Percentiles rank a stretch among this genome's conserved stretches.
These are phyloP conservation scores for Mamestra configurata DNA, from an alignment of 1,140 invertebrate genomes.

Conservation along the genomic window DNA sequence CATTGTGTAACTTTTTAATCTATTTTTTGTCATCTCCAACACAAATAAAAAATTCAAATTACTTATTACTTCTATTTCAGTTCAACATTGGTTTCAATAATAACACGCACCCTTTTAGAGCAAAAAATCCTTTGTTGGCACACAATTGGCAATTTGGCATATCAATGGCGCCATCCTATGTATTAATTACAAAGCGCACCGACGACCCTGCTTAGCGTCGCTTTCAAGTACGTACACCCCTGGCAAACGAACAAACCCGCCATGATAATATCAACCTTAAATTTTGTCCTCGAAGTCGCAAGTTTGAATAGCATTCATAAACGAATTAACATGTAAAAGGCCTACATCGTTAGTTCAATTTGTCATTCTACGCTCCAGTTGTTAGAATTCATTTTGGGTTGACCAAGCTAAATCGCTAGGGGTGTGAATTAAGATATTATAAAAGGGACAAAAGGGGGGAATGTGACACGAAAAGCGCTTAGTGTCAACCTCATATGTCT, in stretches of 20 bases:
- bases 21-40: not conserved
- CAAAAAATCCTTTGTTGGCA: conserved; percentile 69
- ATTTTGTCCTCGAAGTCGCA: conserved; percentile 47
- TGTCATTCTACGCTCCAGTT: conserved; percentile 48
- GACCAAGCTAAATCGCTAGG: conserved; percentile 62
- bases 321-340: conserved; percentile 73
- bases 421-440: conserved; percentile 86
- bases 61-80: conserved; percentile 36
- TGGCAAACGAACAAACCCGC: conserved; percentile 56
- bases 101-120: conserved; percentile 57
- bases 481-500: conserved; percentile 82
- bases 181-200: conserved; percentile 83
- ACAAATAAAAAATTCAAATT: conserved; percentile 1
- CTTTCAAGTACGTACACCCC: conserved; percentile 77
- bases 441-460: conserved; percentile 78
- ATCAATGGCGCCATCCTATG: conserved; percentile 79
- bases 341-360: conserved; percentile 42
- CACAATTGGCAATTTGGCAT: conserved; percentile 77
- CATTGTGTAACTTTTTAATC: conserved; percentile 17
- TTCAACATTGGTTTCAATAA: conserved; percentile 34
- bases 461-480: conserved; percentile 79
- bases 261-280: conserved; percentile 58
- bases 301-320: conserved; percentile 51
- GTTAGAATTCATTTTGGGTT: conserved; percentile 52
- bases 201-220: conserved; percentile 72